Base-by-base conservation (phyloP, 1,140 invertebrate species). In the Tetranychus urticae region DNA sequence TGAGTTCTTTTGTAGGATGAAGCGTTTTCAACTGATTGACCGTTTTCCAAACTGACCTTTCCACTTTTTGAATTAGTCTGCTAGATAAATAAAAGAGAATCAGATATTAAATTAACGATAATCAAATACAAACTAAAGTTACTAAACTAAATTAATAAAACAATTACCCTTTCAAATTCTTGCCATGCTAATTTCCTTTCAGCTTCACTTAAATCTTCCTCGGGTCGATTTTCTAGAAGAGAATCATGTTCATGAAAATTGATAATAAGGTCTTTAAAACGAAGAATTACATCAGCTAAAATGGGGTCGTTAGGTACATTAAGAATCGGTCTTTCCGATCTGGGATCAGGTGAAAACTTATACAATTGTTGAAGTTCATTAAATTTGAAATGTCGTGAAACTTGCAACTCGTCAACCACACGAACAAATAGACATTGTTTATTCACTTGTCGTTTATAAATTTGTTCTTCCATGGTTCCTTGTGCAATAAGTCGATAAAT, bases 381-480 rank as follows among this genome's bases (percentile, higher is more conserved):
- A 67, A 83, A 80, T 33, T 82, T 88, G 70, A 94, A 97, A 75
- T 97, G 91, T 42, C 93, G 75, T 69, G 90, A 86, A 64, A 98
- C 93, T 75, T 97, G 92, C 68, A 93, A 85, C 71, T 98, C 92
- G 74, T 99, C 94, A 0, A 98, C 88, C 2, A 98, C 90, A 35
- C 93, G 78, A 74, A 97, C 91, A 70, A 58, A 56, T 34, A 64
- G 35, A 1, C 45, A 77, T 74, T 97, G 88, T 69, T 98, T 98
- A 68, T 89, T 92, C 56, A 98, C 88, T 74, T 98, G 94, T 58
- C 94, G 74, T 71, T 98, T 92, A 70, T 97, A 98, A 65, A 98
- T 97, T 70, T 55, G 52, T 31, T 59, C 56, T 33, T 59, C 56
- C 56, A 61, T 46, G 3, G 58, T 63, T 35, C 58, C 62, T 71